phyloP scores from a whole-genome alignment of 2,797 vertebrate genomes.

The Cynopterus sphinx region DNA sequence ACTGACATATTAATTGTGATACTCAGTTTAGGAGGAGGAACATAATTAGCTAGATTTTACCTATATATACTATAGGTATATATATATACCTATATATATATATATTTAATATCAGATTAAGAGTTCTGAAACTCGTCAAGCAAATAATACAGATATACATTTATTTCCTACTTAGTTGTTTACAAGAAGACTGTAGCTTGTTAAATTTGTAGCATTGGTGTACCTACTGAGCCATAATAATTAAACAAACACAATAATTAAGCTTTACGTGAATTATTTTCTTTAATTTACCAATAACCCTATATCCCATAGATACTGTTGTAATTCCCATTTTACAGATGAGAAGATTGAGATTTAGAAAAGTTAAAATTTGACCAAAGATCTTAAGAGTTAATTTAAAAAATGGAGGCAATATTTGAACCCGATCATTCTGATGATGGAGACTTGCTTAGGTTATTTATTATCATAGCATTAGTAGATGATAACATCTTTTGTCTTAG shows the following conservation, averaged over 20 bases:
- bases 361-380: constrained; percentile 7
- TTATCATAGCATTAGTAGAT: background rate
- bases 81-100: too few species aligned
- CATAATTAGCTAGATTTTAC: background rate
- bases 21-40: background rate
- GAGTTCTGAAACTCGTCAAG: background rate
- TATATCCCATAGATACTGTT: background rate
- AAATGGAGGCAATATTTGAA: background rate
- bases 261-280: background rate
- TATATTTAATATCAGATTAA: background rate
- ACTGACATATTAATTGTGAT: background rate
- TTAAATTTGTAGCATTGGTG: background rate
- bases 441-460: background rate
- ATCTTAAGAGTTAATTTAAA: background rate
- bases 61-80: too few species aligned
- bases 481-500: background rate
- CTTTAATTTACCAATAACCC: background rate
- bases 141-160: background rate
- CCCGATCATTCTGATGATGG: background rate
- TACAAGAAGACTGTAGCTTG: background rate
- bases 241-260: background rate
- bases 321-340: background rate
- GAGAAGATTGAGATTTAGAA: background rate
- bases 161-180: background rate
- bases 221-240: background rate